A percentile compares a stretch with the other conserved stretches of the same genome.
These are phyloP conservation scores for Pollimyrus isidori DNA, from an alignment of 2,113 vertebrate species.

Conservation along the genomic window DNA sequence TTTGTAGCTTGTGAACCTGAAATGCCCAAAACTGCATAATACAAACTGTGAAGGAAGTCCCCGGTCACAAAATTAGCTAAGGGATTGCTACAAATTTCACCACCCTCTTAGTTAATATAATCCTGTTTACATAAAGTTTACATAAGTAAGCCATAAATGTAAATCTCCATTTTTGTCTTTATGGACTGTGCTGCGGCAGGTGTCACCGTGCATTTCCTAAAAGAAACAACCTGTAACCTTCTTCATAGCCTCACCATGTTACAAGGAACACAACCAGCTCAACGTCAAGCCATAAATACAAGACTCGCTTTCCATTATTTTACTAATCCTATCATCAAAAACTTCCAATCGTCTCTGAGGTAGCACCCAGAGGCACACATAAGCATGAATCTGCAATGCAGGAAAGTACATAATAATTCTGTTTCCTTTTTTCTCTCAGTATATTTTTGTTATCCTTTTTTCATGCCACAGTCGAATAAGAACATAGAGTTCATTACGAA, in stretches of 20 bases:
- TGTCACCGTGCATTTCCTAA: background rate
- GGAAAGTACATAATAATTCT: background rate
- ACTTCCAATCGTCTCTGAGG: background rate
- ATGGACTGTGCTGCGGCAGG: background rate
- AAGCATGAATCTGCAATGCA: background rate
- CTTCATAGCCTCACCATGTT: background rate
- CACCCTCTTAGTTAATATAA: background rate
- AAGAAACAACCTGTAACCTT: background rate
- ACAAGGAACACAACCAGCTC: background rate
- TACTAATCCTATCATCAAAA: background rate
- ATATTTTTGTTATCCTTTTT: background rate
- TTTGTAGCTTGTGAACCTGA: too few species aligned
- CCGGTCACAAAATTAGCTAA: background rate
- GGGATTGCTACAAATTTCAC: background rate
- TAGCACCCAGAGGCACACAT: background rate
- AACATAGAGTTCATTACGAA: background rate
- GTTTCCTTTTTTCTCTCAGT: background rate
- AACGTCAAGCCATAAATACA: background rate
- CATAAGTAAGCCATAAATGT: background rate
- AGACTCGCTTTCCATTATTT: background rate
- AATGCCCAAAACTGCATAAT: too few species aligned
- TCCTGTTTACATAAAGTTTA: background rate
- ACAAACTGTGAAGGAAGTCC: too few species aligned
- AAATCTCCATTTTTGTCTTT: background rate
- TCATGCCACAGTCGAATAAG: background rate